phyloP scores from a whole-genome alignment of 2,797 vertebrate genomes.

The Sciurus vulgaris region DNA sequence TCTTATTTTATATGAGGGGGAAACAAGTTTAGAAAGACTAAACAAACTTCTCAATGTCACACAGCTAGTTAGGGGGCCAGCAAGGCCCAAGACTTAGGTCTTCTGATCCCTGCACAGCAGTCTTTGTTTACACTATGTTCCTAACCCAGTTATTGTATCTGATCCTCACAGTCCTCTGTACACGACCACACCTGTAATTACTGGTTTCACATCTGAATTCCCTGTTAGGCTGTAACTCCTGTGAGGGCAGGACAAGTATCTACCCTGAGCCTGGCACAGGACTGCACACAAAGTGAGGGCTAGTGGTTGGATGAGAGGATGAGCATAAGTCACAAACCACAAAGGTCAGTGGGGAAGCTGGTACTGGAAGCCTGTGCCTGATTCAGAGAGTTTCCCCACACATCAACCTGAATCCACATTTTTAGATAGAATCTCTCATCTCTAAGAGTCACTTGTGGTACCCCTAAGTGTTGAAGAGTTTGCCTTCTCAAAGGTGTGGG shows the following conservation, averaged over 20 bases:
- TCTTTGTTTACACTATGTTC: slow-evolving; percentile 61
- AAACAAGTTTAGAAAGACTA: slow-evolving; percentile 65
- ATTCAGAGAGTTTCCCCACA: slow-evolving; percentile 7
- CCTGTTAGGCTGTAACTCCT: not conserved
- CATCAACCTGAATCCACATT: not conserved
- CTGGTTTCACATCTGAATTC: slow-evolving; percentile 29
- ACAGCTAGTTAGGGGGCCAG: not conserved
- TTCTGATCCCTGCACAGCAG: slow-evolving; percentile 17
- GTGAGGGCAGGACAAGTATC: not conserved
- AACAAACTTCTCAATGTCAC: slow-evolving; percentile 63
- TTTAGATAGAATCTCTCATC: slow-evolving; percentile 46
- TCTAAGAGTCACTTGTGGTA: not conserved
- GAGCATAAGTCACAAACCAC: slow-evolving; percentile 1
- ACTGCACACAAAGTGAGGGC: not conserved
- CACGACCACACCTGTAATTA: slow-evolving; percentile 30
- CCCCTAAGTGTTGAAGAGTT: not conserved
- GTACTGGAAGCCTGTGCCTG: not conserved
- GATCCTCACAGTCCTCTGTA: slow-evolving; percentile 50
- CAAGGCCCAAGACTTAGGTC: not conserved
- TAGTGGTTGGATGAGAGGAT: not conserved
- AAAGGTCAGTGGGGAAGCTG: not conserved
- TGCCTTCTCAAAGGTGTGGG: not conserved
- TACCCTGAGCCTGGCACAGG: slow-evolving; percentile 35
- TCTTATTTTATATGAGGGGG: not conserved
- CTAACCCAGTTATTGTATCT: slow-evolving; percentile 55